A percentile compares a stretch with the other conserved stretches of the same genome.
Conservation (phyloP, 1,140 invertebrate species). For the Drosophila mayri region DNA sequence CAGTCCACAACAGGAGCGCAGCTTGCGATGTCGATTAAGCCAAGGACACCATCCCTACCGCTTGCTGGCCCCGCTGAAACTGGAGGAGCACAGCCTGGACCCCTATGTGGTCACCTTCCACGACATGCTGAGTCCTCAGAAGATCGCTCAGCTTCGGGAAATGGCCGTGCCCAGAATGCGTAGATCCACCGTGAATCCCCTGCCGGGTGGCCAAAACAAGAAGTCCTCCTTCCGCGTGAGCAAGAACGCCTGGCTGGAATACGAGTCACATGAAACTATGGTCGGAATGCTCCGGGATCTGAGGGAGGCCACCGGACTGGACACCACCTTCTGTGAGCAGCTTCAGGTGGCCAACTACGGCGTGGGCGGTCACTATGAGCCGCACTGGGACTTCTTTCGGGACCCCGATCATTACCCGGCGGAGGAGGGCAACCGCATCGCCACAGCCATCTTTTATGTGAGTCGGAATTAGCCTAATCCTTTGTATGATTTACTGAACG, state of each 20-base stretch:
- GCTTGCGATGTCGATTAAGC: slow-evolving; percentile 90
- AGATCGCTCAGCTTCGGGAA: slow-evolving; percentile 94
- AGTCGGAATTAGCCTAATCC: slow-evolving; percentile 80
- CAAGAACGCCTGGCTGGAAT: slow-evolving; percentile 98
- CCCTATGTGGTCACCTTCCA: slow-evolving; percentile 95
- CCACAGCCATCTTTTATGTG: slow-evolving; percentile 82
- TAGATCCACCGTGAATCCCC: slow-evolving; percentile 91
- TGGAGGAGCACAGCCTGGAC: slow-evolving; percentile 94
- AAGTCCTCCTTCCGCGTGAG: slow-evolving; percentile 95
- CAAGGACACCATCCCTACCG: slow-evolving; percentile 90
- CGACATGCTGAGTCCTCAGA: slow-evolving; percentile 93
- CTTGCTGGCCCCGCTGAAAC: slow-evolving; percentile 93
- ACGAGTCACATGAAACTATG: slow-evolving; percentile 91
- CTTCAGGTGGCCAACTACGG: slow-evolving; percentile 90
- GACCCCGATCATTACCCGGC: slow-evolving; percentile 85
- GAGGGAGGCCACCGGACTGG: slow-evolving; percentile 92
- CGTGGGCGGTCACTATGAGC: slow-evolving; percentile 90
- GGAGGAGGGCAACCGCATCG: slow-evolving; percentile 89
- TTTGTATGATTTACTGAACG: slow-evolving; percentile 1
- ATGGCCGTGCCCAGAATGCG: slow-evolving; percentile 93
- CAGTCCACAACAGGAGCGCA: slow-evolving; percentile 38
- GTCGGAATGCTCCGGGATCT: slow-evolving; percentile 90
- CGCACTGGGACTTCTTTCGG: slow-evolving; percentile 88
- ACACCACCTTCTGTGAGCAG: slow-evolving; percentile 91
- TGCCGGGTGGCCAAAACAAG: slow-evolving; percentile 87